phyloP scores from a whole-genome alignment of 2,113 vertebrate genomes.

The human region GRCh38 chr7:132978501-132979000 shows the following conservation, averaged over 20 bases:
- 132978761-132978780: neutral
- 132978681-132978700: neutral
- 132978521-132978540: neutral
- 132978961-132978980: neutral
- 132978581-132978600: neutral
- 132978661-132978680: neutral
- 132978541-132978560: neutral
- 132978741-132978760: neutral
- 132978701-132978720: neutral
- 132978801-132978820: neutral
- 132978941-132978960: neutral
- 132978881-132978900: neutral
- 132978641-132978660: neutral
- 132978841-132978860: neutral
- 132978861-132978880: constrained; percentile 1
- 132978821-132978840: neutral
- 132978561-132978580: neutral
- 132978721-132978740: neutral
- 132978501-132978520: neutral
- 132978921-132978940: neutral
- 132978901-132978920: neutral
- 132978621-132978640: neutral
- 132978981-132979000: neutral
- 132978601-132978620: neutral
- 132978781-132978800: neutral